Conservation (phyloP, 2,113 vertebrate genomes). For the Ranitomeya variabilis region DNA sequence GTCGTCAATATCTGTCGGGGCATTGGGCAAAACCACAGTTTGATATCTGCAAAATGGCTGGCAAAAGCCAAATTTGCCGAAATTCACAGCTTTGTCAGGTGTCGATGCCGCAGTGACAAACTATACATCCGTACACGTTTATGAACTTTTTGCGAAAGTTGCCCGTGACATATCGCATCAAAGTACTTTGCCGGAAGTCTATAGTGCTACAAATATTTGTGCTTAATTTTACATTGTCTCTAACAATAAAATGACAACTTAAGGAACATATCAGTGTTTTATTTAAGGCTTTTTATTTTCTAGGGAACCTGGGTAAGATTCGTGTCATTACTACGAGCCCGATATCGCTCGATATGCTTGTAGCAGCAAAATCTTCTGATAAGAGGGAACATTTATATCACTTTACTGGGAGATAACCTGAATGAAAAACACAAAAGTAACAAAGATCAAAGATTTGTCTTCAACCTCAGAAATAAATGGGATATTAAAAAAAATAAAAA, state of each 20-base stretch:
- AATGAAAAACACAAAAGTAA: conserved; percentile 3
- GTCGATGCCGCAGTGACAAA: neutral
- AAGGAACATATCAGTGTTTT: neutral
- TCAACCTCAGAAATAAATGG: neutral
- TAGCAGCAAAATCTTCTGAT: conserved; percentile 6
- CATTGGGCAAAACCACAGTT: neutral
- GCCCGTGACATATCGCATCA: neutral
- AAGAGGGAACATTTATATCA: conserved; percentile 1
- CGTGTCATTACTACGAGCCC: neutral
- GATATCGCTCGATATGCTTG: neutral
- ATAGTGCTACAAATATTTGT: neutral
- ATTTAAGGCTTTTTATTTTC: conserved; percentile 1
- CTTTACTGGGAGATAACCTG: neutral
- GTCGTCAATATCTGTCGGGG: neutral
- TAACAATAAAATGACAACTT: conserved; percentile 3
- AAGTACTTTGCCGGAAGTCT: neutral
- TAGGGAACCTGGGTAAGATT: neutral
- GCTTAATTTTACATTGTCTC: conserved; percentile 1
- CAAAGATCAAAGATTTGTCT: neutral
- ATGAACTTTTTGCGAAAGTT: neutral
- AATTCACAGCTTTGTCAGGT: neutral
- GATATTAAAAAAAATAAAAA: neutral
- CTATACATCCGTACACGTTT: neutral
- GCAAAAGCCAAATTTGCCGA: neutral
- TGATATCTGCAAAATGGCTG: neutral